A percentile compares a stretch with the other conserved stretches of the same genome.
phyloP scores from a whole-genome alignment of 2,888 invertebrate species.

The Lasioglossum lativentre region DNA sequence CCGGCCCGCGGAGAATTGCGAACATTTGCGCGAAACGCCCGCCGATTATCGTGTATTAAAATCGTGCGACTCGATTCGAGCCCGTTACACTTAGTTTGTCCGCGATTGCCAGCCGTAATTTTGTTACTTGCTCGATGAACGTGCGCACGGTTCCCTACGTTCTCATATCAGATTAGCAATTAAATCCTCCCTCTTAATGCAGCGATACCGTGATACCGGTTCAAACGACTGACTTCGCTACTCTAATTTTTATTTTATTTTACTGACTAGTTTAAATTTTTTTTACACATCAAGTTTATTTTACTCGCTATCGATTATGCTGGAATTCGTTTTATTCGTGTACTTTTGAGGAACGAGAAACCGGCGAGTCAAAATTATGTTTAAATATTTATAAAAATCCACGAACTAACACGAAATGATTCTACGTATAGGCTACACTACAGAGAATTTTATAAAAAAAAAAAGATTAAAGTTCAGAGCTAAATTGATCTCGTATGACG shows the following conservation, averaged over 20 bases:
- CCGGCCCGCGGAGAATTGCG: constrained; percentile 38
- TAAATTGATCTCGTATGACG: not conserved
- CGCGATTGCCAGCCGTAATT: constrained; percentile 14
- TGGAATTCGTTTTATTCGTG: too few relatives aligned
- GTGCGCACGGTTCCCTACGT: not conserved
- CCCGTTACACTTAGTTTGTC: constrained; percentile 38
- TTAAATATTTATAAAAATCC: too few relatives aligned
- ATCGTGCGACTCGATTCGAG: constrained; percentile 24
- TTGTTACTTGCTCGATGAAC: constrained; percentile 1
- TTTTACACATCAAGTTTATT: not conserved
- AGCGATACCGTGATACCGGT: not conserved
- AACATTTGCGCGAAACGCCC: constrained; percentile 45
- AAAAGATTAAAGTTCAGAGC: too few relatives aligned
- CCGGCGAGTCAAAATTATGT: too few relatives aligned
- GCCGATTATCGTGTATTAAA: constrained; percentile 50
- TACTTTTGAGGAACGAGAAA: too few relatives aligned
- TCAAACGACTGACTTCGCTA: not conserved
- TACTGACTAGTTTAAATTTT: not conserved
- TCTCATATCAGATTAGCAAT: not conserved
- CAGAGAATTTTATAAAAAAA: not conserved
- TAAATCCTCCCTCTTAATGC: not conserved
- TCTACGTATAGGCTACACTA: too few relatives aligned
- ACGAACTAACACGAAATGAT: too few relatives aligned
- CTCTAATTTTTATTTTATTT: not conserved
- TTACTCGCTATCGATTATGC: not conserved